phyloP scores from a whole-genome alignment of 2,113 vertebrate genomes.

The Caretta caretta region DNA sequence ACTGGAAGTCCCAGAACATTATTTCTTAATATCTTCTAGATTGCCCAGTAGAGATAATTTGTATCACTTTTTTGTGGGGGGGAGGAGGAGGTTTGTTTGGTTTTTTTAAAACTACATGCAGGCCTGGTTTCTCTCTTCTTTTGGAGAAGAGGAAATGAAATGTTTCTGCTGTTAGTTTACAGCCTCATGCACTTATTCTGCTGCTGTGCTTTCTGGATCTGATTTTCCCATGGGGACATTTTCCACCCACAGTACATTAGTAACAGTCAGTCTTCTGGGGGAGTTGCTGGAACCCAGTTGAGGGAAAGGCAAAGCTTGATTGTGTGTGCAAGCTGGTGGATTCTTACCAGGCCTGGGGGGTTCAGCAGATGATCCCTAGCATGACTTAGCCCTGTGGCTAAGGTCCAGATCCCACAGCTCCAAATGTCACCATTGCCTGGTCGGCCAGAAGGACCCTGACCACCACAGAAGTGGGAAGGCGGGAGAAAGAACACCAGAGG shows the following conservation, averaged over 20 bases:
- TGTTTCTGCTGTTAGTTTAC: too few species aligned
- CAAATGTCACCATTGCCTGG: background rate
- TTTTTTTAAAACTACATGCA: background rate
- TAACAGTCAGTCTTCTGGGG: slow-evolving; percentile 73
- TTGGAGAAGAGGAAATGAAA: slow-evolving; percentile 51
- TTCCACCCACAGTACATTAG: slow-evolving; percentile 74
- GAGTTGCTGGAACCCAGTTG: slow-evolving; percentile 75
- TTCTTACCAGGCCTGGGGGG: background rate
- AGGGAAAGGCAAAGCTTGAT: slow-evolving; percentile 71
- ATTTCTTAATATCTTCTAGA: slow-evolving; percentile 5
- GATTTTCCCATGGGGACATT: slow-evolving; percentile 74
- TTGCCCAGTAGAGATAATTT: background rate
- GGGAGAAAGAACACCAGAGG: background rate
- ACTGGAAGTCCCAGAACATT: background rate
- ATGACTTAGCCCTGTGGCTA: background rate
- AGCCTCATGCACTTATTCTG: slow-evolving; percentile 58
- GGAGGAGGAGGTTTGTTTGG: background rate
- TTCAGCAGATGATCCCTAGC: background rate
- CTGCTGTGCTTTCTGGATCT: slow-evolving; percentile 59
- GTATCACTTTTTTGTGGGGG: background rate
- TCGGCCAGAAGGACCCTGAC: background rate
- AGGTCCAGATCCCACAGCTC: background rate
- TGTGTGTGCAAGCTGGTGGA: background rate
- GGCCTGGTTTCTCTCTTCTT: background rate
- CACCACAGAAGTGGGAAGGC: background rate